Conservation (phyloP, 2,113 vertebrate species). For the Ammodytes dubius region DNA sequence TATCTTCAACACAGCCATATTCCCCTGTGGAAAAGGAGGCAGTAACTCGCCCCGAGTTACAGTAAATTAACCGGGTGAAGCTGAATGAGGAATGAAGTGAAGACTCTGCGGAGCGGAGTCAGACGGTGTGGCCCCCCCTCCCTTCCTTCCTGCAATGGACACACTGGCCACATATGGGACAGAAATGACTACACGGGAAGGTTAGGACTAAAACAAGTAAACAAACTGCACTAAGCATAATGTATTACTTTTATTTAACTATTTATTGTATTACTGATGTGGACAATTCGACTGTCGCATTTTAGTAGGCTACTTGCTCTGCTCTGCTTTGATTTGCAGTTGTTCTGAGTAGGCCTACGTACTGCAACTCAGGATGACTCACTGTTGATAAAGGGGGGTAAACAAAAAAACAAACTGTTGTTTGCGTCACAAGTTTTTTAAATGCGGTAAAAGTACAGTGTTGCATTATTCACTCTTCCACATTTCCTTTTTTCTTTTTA, state of each 20-base stretch:
- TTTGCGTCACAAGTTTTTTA: slow-evolving; percentile 16
- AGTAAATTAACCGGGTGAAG: slow-evolving; percentile 13
- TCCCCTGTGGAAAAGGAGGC: slow-evolving; percentile 39
- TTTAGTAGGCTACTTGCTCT: not conserved
- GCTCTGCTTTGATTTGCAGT: not conserved
- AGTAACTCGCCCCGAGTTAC: slow-evolving; percentile 48
- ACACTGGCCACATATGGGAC: slow-evolving; percentile 16
- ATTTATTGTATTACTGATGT: too few species aligned
- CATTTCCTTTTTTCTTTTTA: slow-evolving; percentile 7
- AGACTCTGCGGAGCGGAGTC: slow-evolving; percentile 14
- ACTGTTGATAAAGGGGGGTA: slow-evolving; percentile 1
- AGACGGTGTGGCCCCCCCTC: slow-evolving; percentile 10
- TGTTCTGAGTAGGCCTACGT: slow-evolving; percentile 3
- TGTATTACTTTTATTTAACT: too few species aligned
- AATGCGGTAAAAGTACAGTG: not conserved
- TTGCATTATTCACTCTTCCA: not conserved
- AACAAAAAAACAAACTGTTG: not conserved
- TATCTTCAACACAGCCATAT: slow-evolving; percentile 83
- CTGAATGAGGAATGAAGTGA: not conserved
- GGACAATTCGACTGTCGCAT: not conserved
- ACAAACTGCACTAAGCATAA: not conserved
- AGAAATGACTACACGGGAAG: not conserved
- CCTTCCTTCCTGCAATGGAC: slow-evolving; percentile 63
- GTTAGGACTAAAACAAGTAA: not conserved
- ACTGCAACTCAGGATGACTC: slow-evolving; percentile 14